Base-by-base conservation (phyloP, 2,797 vertebrate species). In the Catharus ustulatus region DNA sequence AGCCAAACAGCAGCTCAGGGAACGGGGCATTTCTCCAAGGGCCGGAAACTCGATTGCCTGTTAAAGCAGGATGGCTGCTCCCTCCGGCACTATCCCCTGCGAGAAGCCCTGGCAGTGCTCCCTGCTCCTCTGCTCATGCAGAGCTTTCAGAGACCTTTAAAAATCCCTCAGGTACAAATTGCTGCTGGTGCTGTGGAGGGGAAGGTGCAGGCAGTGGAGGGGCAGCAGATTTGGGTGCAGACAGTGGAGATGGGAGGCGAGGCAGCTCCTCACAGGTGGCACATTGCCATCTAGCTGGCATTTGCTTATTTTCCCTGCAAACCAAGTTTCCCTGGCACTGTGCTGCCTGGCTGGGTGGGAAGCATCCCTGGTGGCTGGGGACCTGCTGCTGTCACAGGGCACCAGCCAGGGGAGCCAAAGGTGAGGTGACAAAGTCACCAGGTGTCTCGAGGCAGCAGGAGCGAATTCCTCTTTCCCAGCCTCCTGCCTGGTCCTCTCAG, bases 261-360 rank as follows among this genome's bases (percentile, higher is more conserved):
- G 51, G 22, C 77, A 34, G 62, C 84, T 90, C 55, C 93, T 92
- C 0, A 0, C 83, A 90, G 68, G 91, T 83, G 77, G 62, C 66
- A 69, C 45, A 89, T 92, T 89, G 66, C 76, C 23, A 38, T 64
- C 57, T 79, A 49, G 75, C 85, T 73, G 83, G 89, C 86, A 66
- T 38, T 49, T 58, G 29, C 75, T 86, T 48, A 26, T 49, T 81
- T 64, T 81, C 55, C 54, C 24, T 42, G 58, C 9, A 45, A 74
- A 58, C 18, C 71, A 17, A 80, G 72, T 34, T 92, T 48, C 54
- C 45, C 51, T 36, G 49, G 71, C 57, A 68, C 40, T 1, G 26
- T 10, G 74, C 52, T 1, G 13, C 58, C 63, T 0, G 1, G 2
- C 10, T 7, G 49, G 46, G 57, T 88, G 67, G 88, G 63, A 66